Evolutionary conservation across 2,113 vertebrate genomes (phyloP).

Genomic region (Hypomesus transpacificus): DNA sequence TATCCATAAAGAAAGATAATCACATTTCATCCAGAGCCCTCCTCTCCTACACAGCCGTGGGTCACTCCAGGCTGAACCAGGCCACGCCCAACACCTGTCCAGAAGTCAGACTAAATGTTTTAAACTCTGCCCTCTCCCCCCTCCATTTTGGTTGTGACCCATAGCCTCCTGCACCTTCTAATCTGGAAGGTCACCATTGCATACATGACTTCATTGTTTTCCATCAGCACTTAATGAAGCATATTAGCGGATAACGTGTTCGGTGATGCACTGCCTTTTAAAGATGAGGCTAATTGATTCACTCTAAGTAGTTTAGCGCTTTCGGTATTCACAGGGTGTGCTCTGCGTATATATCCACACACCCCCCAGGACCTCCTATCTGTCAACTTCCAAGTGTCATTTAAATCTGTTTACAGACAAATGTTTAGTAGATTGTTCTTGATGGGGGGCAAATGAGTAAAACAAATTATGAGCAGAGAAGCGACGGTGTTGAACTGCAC

Average conservation of each 20-base stretch:
- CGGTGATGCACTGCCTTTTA: constrained; percentile 55
- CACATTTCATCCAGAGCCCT: too few species aligned
- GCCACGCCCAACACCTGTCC: too few species aligned
- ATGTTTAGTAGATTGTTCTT: constrained; percentile 49
- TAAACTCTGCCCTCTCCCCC: neutral
- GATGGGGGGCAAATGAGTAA: constrained; percentile 41
- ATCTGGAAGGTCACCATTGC: constrained; percentile 21
- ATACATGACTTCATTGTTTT: constrained; percentile 44
- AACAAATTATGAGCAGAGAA: constrained; percentile 42
- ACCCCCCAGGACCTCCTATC: constrained; percentile 32
- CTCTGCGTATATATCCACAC: constrained; percentile 11
- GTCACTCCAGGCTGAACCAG: too few species aligned
- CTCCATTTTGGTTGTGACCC: neutral
- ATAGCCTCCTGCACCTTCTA: neutral
- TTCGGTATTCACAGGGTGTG: constrained; percentile 32
- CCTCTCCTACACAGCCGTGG: too few species aligned
- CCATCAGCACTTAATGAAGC: constrained; percentile 63
- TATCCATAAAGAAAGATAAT: too few species aligned
- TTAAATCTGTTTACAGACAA: constrained; percentile 49
- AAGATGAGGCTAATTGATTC: constrained; percentile 55
- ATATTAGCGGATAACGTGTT: constrained; percentile 58
- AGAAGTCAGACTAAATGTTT: too few species aligned
- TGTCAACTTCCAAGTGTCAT: constrained; percentile 43
- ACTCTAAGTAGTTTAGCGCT: constrained; percentile 26
- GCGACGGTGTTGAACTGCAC: constrained; percentile 24